phyloP scores from a whole-genome alignment of 2,797 vertebrate species.

The Pantherophis vulpinus region DNA sequence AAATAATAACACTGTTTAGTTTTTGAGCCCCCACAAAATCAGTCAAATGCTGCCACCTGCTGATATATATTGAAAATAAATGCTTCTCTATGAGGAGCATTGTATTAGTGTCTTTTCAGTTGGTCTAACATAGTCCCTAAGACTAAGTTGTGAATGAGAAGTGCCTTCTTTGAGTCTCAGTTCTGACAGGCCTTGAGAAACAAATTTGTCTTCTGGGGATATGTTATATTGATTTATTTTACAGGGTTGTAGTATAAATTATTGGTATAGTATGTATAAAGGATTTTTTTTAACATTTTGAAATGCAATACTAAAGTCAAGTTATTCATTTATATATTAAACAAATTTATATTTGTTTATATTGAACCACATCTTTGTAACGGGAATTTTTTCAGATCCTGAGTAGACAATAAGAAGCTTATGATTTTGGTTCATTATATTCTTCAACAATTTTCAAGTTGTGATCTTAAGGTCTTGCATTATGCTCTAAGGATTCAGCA shows the following conservation, averaged over 20 bases:
- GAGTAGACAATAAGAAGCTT: background rate
- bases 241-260: background rate
- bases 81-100: background rate
- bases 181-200: background rate
- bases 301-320: background rate
- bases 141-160: background rate
- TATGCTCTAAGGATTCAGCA: background rate
- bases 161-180: background rate
- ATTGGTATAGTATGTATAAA: background rate
- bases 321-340: background rate
- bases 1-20: background rate
- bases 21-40: background rate
- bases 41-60: background rate
- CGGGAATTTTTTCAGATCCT: background rate
- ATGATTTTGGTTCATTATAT: background rate
- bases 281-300: background rate
- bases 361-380: background rate
- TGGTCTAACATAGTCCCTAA: background rate
- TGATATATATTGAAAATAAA: background rate
- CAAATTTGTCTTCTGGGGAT: background rate
- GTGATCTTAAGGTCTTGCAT: background rate
- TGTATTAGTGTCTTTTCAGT: background rate
- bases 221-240: background rate
- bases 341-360: background rate
- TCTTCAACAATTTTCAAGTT: background rate